Evolutionary conservation across 2,888 invertebrate genomes (phyloP).

Genomic region (Diarsia dahlii): DNA sequence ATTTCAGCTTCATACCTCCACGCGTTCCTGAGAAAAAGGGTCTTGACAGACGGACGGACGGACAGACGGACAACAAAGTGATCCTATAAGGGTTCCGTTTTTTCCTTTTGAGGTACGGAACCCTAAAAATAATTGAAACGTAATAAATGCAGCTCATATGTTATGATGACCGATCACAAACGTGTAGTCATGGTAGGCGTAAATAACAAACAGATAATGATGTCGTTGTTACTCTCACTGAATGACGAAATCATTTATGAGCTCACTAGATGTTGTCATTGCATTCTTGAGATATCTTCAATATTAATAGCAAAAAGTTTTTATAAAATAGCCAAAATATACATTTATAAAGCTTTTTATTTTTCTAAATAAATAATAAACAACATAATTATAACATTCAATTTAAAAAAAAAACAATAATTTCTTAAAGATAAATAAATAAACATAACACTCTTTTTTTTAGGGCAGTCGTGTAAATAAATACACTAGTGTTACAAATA

Average conservation of each 20-base stretch:
- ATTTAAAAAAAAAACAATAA: no score
- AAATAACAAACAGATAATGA: conserved; percentile 56
- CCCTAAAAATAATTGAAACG: not conserved
- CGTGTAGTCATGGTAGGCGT: conserved; percentile 37
- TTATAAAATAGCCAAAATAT: not conserved
- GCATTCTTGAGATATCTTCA: conserved; percentile 15
- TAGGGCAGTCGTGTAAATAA: no score
- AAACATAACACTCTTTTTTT: no score
- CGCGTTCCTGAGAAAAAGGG: no score
- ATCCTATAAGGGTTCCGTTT: no score
- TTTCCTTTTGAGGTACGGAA: no score
- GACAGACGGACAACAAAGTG: no score
- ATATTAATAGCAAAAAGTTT: not conserved
- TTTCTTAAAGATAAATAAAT: not conserved
- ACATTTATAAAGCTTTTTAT: not conserved
- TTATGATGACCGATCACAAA: conserved; percentile 41
- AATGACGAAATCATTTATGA: conserved; percentile 38
- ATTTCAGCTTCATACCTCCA: no score
- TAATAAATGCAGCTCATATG: conserved; percentile 30
- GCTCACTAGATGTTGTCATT: conserved; percentile 21
- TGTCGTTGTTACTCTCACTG: conserved; percentile 44
- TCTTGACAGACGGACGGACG: no score
- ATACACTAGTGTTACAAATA: conserved; percentile 24
- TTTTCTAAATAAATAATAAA: not conserved
- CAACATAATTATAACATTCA: no score